Base-by-base conservation (phyloP, 2,113 vertebrate genomes). In the Lonchura striata region DNA sequence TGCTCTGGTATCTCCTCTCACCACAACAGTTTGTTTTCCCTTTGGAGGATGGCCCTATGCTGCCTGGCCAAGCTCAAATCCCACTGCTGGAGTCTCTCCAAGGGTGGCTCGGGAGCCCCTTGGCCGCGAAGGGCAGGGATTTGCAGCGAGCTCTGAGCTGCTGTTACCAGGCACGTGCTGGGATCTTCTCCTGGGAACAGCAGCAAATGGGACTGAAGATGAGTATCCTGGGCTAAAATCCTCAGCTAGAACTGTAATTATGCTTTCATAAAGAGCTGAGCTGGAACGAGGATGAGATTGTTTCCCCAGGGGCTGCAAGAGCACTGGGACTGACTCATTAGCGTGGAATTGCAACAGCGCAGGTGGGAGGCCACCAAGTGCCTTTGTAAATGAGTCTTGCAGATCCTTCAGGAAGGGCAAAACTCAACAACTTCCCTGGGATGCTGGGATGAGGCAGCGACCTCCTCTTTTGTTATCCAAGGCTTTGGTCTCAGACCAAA, bases 171-270 rank as follows among this genome's bases (percentile, higher is more conserved):
- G 59, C 59, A 16, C 1, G 3, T 57, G 89, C 49, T 39, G 89
- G 7, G 47, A 63, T 42, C 77, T 71, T n/a, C 94, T 92, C 39
- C 0, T 8, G 79, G 70, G 65, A 56, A 8, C 4, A 2, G 60
- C 68, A 84, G 83, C 50, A 49, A 54, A 47, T 2, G 24, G 63
- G 23, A 50, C 60, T 16, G 35, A 22, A 63, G 81, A 70, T 47
- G 54, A 66, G 69, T 28, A 64, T 84, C 70, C 81, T 15, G 78
- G 84, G 19, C 87, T 82, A 1, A 93, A 87, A 93, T 82, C 70
- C 78, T 69, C 52, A 47, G 83, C 87, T 82, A 18, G 74, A 87
- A 53, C 78, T 89, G 89, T 82, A 89, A 94, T 96, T 93, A 87
- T 0, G 33, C 74, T 79, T 70, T 82, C 35, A 4, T 47, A 52